Conservation (phyloP, 2,888 invertebrate genomes). For the Amphipyra tragopoginis region DNA sequence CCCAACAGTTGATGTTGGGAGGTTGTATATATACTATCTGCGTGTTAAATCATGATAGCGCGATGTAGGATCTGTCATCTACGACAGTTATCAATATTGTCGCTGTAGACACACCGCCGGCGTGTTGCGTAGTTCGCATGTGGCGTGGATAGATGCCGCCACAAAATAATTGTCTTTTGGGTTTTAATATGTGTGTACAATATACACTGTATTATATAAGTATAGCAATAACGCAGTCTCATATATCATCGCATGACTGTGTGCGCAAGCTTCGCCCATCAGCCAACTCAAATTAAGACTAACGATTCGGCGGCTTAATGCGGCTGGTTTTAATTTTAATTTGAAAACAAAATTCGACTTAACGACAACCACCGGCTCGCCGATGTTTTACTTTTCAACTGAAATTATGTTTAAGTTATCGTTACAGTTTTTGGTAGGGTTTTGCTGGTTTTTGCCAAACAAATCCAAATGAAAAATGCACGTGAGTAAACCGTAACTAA, state of each 20-base stretch:
- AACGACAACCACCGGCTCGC: constrained; percentile 67
- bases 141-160: no score
- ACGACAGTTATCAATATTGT: no score
- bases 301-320: constrained; percentile 84
- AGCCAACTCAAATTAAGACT: constrained; percentile 86
- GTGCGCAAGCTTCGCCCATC: constrained; percentile 41
- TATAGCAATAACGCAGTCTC: constrained; percentile 7
- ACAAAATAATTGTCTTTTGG: no score
- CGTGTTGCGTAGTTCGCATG: no score
- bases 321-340: constrained; percentile 85
- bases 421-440: constrained; percentile 23
- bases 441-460: neutral
- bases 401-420: constrained; percentile 52
- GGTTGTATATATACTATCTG: no score
- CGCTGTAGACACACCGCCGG: no score
- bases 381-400: constrained; percentile 59
- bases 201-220: neutral
- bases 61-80: no score
- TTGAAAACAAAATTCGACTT: constrained; percentile 82
- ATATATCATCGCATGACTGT: constrained; percentile 29
- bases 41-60: no score
- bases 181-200: no score
- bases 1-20: no score
- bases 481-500: no score
- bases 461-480: no score